Conservation (phyloP, 2,888 invertebrate species). For the Allophyes oxyacanthae region DNA sequence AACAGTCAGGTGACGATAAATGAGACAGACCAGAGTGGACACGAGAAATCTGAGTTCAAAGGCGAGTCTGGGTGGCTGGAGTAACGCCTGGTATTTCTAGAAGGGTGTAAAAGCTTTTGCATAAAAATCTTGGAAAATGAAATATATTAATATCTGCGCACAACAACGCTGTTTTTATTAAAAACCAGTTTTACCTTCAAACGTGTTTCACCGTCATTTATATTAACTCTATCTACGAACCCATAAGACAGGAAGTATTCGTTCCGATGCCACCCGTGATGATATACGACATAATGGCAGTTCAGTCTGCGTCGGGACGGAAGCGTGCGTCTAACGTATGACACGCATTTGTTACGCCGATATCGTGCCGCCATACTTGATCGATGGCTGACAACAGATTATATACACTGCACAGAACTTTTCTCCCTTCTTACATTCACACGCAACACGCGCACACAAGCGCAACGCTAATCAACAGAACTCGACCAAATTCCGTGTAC, state of each 20-base stretch:
- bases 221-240: conserved; percentile 5
- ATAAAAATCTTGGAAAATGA: no score
- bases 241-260: conserved; percentile 11
- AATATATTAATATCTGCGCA: no score
- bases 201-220: neutral
- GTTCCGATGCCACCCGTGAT: conserved; percentile 6
- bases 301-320: conserved; percentile 4
- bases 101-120: no score
- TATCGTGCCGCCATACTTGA: conserved; percentile 15
- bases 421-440: neutral
- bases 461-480: neutral
- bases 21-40: no score
- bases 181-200: neutral
- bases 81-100: no score
- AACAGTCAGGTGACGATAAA: no score
- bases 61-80: no score
- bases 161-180: neutral
- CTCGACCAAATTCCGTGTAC: no score
- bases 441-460: neutral
- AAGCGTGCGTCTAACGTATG: conserved; percentile 21
- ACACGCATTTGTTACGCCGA: conserved; percentile 37
- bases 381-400: conserved; percentile 17
- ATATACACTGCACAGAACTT: neutral
- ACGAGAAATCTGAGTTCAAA: no score
- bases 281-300: conserved; percentile 31